phyloP scores from a whole-genome alignment of 2,888 invertebrate species.

The Andrena bucephala region DNA sequence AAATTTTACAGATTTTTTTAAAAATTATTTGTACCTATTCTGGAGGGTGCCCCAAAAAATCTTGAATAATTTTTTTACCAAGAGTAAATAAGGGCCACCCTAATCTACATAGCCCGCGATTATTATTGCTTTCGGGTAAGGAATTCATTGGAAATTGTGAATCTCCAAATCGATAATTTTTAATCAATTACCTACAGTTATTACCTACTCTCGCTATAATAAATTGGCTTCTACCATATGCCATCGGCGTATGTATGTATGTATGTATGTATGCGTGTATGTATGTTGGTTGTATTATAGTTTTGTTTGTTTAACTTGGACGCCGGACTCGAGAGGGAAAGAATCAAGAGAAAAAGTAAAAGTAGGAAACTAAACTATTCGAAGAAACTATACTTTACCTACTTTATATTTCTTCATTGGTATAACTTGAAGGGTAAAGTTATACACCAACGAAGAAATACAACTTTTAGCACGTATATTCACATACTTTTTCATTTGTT shows the following conservation, averaged over 20 bases:
- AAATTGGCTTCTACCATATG: not conserved
- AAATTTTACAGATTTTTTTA: too few relatives aligned
- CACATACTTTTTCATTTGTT: conserved; percentile 53
- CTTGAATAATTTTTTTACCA: too few relatives aligned
- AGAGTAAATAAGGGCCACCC: too few relatives aligned
- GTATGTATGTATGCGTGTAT: too few relatives aligned
- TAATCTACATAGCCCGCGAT: too few relatives aligned
- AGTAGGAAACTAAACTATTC: not conserved
- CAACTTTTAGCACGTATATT: not conserved
- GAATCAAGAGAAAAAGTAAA: not conserved
- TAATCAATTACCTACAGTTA: too few relatives aligned
- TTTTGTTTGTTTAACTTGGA: conserved; percentile 7
- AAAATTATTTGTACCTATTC: too few relatives aligned
- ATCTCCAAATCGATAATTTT: not conserved
- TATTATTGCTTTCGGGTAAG: not conserved
- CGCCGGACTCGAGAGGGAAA: not conserved
- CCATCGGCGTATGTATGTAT: not conserved
- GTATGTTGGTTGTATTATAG: too few relatives aligned
- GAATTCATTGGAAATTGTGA: not conserved
- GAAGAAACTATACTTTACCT: not conserved
- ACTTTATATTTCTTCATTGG: not conserved
- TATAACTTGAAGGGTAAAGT: not conserved
- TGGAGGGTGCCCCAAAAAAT: too few relatives aligned
- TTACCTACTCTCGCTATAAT: not conserved
- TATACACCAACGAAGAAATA: not conserved